Conservation (phyloP, 2,888 invertebrate species). For the Ferrisia virgata region DNA sequence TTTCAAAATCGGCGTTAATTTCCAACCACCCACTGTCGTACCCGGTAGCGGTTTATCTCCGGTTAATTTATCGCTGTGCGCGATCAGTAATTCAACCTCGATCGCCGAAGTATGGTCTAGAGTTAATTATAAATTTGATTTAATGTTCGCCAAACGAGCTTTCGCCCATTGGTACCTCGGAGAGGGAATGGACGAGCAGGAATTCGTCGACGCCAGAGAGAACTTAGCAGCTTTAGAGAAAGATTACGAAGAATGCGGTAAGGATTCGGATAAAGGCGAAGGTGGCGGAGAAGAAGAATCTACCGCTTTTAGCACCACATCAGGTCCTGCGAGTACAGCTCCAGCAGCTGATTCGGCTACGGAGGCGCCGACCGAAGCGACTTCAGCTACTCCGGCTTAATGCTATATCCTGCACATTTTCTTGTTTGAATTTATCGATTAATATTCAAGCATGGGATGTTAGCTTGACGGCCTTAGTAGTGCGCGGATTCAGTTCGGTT, state of each 20-base stretch:
- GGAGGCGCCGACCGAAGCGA: too few relatives aligned
- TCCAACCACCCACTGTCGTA: conserved; percentile 32
- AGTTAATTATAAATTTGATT: too few relatives aligned
- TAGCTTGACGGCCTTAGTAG: too few relatives aligned
- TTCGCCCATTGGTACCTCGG: background rate
- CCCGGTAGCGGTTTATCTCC: conserved; percentile 14
- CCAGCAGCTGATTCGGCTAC: too few relatives aligned
- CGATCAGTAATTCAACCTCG: conserved; percentile 15
- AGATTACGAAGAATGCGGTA: background rate
- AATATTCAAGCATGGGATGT: too few relatives aligned
- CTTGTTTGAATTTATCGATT: too few relatives aligned
- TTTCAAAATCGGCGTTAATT: conserved; percentile 32
- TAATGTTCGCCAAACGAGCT: background rate
- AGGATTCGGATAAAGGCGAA: background rate
- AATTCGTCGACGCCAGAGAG: background rate
- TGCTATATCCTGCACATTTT: too few relatives aligned
- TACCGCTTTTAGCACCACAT: background rate
- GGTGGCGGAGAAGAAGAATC: background rate
- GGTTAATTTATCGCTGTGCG: conserved; percentile 15
- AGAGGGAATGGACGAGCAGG: background rate
- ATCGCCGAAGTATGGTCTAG: conserved; percentile 31
- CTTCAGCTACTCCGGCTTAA: too few relatives aligned
- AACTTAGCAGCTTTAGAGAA: too few relatives aligned
- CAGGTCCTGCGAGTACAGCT: background rate
- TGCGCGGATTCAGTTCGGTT: too few relatives aligned